phyloP scores from a whole-genome alignment of 2,797 vertebrate genomes.

The Zalophus californianus region DNA sequence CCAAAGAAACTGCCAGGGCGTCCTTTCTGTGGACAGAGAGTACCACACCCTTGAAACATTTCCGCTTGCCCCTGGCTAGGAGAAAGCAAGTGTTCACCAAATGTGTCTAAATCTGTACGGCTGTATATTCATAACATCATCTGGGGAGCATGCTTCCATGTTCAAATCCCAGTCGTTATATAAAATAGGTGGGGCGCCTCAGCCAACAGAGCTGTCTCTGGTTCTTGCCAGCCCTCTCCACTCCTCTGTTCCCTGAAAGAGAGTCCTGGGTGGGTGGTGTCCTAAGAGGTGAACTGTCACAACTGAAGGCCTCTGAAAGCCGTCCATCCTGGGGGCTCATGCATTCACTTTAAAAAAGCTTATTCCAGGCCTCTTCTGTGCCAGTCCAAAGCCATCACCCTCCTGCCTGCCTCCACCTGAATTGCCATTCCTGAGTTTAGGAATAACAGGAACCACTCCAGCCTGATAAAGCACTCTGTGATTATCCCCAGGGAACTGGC shows the following conservation, averaged over 20 bases:
- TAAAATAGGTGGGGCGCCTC: background rate
- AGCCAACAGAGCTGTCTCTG: background rate
- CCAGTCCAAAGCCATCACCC: background rate
- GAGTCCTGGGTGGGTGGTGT: too few relatives aligned
- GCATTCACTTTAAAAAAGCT: background rate
- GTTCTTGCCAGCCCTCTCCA: background rate
- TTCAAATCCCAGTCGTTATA: background rate
- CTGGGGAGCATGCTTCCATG: rapidly evolving
- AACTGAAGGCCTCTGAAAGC: background rate
- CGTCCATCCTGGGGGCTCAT: rapidly evolving
- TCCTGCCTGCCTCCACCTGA: background rate
- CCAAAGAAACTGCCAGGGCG: background rate
- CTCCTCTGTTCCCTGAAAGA: background rate
- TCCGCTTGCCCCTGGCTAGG: background rate
- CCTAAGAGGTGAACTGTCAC: background rate
- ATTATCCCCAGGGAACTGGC: background rate
- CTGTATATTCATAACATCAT: rapidly evolving
- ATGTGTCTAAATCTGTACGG: background rate
- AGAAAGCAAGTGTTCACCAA: background rate
- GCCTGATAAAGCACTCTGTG: background rate
- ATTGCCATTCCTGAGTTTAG: background rate
- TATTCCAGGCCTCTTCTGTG: rapidly evolving
- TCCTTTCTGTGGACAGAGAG: background rate
- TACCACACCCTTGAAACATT: background rate
- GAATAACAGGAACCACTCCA: background rate